Evolutionary conservation across 2,888 invertebrate species (phyloP).

Genomic region (Petrophora chlorosata): DNA sequence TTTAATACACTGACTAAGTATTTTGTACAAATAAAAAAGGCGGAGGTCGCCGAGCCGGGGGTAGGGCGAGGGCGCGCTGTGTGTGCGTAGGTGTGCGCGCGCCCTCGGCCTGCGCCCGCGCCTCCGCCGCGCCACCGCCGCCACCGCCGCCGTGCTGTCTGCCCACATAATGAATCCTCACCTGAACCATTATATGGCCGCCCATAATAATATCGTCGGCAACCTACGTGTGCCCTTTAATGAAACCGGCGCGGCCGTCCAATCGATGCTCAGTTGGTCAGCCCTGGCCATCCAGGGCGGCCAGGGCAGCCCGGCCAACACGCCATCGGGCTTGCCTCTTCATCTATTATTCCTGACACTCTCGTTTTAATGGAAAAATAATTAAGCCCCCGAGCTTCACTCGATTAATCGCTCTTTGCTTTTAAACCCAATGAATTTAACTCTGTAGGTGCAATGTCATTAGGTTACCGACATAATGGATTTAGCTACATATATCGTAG

Average conservation of each 20-base stretch:
- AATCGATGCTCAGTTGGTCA: constrained; percentile 64
- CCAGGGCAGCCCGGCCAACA: constrained; percentile 37
- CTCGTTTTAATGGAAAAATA: constrained; percentile 64
- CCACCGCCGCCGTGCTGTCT: constrained; percentile 53
- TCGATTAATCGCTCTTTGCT: constrained; percentile 66
- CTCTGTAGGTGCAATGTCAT: constrained; percentile 39
- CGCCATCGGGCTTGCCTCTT: constrained; percentile 53
- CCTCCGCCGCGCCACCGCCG: constrained; percentile 33
- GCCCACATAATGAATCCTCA: constrained; percentile 18
- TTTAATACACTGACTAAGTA: constrained; percentile 79
- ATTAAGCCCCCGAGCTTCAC: constrained; percentile 64
- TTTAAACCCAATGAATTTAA: constrained; percentile 53
- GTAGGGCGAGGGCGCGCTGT: constrained; percentile 61
- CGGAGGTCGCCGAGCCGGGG: constrained; percentile 39
- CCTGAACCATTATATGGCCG: not conserved
- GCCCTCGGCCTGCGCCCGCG: constrained; percentile 52
- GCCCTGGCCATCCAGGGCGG: constrained; percentile 44
- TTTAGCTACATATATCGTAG: too few relatives aligned
- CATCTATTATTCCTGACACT: constrained; percentile 64
- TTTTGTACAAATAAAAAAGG: constrained; percentile 41
- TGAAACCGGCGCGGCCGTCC: constrained; percentile 42
- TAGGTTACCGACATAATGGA: constrained; percentile 29
- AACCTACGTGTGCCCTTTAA: constrained; percentile 45
- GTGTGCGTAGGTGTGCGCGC: constrained; percentile 72
- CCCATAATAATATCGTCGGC: constrained; percentile 18